Evolutionary conservation across 2,888 invertebrate species (phyloP), one percentile per base, ranked within the genome.

Genomic region (Altica lythri): DNA sequence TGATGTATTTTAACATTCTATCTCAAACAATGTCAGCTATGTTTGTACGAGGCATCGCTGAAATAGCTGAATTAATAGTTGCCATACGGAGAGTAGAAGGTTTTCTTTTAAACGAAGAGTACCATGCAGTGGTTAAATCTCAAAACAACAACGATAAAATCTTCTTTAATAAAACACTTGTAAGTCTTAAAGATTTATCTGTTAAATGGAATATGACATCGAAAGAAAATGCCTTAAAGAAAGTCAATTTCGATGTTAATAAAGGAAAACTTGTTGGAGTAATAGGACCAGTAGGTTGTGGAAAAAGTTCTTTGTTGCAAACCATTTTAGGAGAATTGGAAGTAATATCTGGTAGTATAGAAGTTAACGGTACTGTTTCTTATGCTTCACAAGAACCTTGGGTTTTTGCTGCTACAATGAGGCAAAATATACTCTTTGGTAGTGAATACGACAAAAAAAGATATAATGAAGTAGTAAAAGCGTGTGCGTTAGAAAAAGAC

Each of bases 401-500:
- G 94, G 83, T 89, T 0, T 89, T 89, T 71, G 85, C 85, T 1
- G 83, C 84, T 10, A 86, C 89, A 1, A 81, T 95, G 1, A 79
- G 89, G 43, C 90, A 92, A 69, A 95, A 95, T 75, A 91, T 95
- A 65, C 73, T 89, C n/a, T 94, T 95, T 73, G 93, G 93, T 1
- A 76, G 82, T 60, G 77, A 81, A 0, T 88, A 79, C 68, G 81
- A 86, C 56, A 78, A 81, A 43, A 79, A 79, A 48, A 80, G 83
- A 67, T 87, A 86, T 64, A 72, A 76, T 25, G 72, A 75, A 29
- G 84, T 86, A 0, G 80, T 86, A 2, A 77, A 79, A 65, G 86
- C 84, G 0, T 89, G 89, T 68, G 86, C 87, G 2, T 77, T 89
- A 37, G 82, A 84, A 67, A 82, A 83, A 70, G 92, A 93, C 72